phyloP scores from a whole-genome alignment of 1,140 invertebrate genomes.

The Drosophila arizonae region DNA sequence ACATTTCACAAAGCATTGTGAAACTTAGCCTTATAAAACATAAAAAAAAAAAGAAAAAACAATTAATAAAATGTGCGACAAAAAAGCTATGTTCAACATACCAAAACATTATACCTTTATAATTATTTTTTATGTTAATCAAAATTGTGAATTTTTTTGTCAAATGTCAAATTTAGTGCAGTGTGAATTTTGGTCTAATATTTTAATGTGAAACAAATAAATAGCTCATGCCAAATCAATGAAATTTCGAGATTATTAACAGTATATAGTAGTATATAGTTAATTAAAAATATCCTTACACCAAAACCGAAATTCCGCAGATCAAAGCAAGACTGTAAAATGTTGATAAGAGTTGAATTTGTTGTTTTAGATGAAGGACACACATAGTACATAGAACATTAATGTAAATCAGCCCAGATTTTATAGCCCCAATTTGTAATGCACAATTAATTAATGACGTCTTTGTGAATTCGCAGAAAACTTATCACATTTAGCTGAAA shows the following conservation, averaged over 20 bases:
- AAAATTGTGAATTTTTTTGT: too few relatives aligned
- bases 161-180: too few relatives aligned
- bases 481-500: slow-evolving; percentile 2
- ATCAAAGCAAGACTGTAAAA: slow-evolving; percentile 84
- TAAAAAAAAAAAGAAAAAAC: background rate
- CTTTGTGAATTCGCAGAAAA: background rate
- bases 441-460: slow-evolving; percentile 2
- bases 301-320: slow-evolving; percentile 83
- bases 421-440: background rate
- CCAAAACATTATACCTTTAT: too few relatives aligned
- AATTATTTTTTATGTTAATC: background rate
- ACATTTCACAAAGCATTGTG: background rate
- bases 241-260: slow-evolving; percentile 12
- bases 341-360: slow-evolving; percentile 54
- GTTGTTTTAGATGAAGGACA: slow-evolving; percentile 54
- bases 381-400: slow-evolving; percentile 33
- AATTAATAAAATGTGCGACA: background rate
- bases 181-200: too few relatives aligned
- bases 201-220: background rate
- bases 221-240: slow-evolving; percentile 6
- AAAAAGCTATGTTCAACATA: too few relatives aligned
- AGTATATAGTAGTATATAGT: slow-evolving; percentile 29
- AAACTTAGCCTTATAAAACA: background rate
- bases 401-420: slow-evolving; percentile 8
- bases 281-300: slow-evolving; percentile 82